Evolutionary conservation across 2,113 vertebrate genomes (phyloP), one percentile per base, ranked within the genome.

Genomic region (Mesitornis unicolor): DNA sequence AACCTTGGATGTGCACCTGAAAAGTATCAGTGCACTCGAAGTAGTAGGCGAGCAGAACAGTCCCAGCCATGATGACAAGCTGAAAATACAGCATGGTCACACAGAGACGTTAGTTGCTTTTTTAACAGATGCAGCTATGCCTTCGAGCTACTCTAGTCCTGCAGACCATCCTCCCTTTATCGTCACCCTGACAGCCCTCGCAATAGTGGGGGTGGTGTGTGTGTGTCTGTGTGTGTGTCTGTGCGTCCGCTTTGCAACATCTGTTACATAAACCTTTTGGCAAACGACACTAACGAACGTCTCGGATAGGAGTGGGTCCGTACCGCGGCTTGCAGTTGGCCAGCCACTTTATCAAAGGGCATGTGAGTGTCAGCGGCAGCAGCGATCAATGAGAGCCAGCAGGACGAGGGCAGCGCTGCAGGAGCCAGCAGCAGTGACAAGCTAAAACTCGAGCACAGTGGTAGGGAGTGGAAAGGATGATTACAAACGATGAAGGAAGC

Each of bases 31-130:
- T 99, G 98, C 99, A 99, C 97, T 99, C 99, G 83, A 99, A 99
- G 98, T 99, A 99, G 98, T 99, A 99, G 95, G 99, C 99, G 68
- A 99, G 98, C 97, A 99, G 98, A 96, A 99, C 98, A 31, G 99
- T 99, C 95, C 99, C 99, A 63, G 99, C 99, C 99, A 99, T 99
- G 98, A 99, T 99, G 98, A 99, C 99, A 56, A 99, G 98, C 99
- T 99, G 99, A 97, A 99, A 98, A 98, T 98, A 99, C 77, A 99
- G 98, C 98, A 99, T 98, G 97, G 89, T 92, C 96, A 98, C 92
- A 98, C 47, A 97, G 63, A 97, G 87, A 78, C 33, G n/a, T 98
- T 97, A 98, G 98, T 93, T 82, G 97, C 67, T 73, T 76, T 89
- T 93, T 92, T 43, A 95, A 84, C 60, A 79, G 87, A 89, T 35